Evolutionary conservation across 2,797 vertebrate genomes (phyloP).

Genomic region (Amblyopsis hoosieri): DNA sequence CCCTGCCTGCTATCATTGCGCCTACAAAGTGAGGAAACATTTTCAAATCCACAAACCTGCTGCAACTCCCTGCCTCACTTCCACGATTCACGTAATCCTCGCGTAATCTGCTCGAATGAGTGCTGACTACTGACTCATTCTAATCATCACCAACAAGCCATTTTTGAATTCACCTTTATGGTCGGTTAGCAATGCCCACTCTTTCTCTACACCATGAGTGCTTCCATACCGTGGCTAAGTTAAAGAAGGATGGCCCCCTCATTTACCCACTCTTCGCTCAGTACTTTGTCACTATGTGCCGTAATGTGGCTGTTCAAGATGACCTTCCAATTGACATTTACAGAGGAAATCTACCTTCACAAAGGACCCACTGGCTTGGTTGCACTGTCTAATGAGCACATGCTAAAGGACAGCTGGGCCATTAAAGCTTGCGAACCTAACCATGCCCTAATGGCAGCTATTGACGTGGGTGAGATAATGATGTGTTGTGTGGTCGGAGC

Average conservation of each 20-base stretch:
- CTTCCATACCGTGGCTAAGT: not conserved
- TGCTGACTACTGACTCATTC: no score
- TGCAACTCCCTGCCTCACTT: not conserved
- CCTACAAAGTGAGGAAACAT: slow-evolving; percentile 27
- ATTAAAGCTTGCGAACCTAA: slow-evolving; percentile 48
- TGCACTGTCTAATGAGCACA: slow-evolving; percentile 60
- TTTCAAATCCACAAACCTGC: slow-evolving; percentile 10
- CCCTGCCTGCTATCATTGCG: slow-evolving; percentile 31
- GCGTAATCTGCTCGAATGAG: no score
- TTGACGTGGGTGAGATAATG: slow-evolving; percentile 46
- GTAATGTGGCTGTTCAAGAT: slow-evolving; percentile 23
- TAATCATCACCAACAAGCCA: no score
- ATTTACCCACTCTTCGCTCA: slow-evolving; percentile 27
- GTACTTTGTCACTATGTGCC: slow-evolving; percentile 29
- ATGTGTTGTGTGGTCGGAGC: slow-evolving; percentile 19
- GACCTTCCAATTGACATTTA: slow-evolving; percentile 61
- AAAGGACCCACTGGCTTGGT: slow-evolving; percentile 42
- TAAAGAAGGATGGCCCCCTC: slow-evolving; percentile 11
- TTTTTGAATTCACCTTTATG: slow-evolving; percentile 17
- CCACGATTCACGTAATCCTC: slow-evolving; percentile 5
- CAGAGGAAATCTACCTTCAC: slow-evolving; percentile 48
- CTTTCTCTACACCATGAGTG: not conserved
- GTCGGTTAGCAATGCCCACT: slow-evolving; percentile 4
- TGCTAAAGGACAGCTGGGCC: slow-evolving; percentile 54
- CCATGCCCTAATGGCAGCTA: slow-evolving; percentile 46